Base-by-base conservation (phyloP, 2,113 vertebrate genomes). In the Platichthys stellatus region DNA sequence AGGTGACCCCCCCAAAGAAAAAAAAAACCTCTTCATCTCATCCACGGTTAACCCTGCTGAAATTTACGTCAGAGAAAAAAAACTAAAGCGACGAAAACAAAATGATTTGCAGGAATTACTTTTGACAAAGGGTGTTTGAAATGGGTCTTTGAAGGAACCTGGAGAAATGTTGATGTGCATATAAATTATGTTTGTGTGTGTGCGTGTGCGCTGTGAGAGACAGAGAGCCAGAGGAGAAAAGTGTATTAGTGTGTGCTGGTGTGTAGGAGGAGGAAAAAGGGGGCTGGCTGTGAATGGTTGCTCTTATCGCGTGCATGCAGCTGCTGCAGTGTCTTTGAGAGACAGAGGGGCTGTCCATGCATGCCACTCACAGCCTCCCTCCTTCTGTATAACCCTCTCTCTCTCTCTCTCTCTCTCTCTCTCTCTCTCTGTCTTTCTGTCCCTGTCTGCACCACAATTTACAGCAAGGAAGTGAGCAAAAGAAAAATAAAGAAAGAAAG, bases 291-390 rank as follows among this genome's bases (percentile, higher is more conserved):
- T 92, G 89, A 92, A 90, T 93, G 90, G 86, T 74, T 87, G 88
- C 90, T 90, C 93, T 94, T 94, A 94, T 94, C 93, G 83, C 82
- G 74, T 80, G 87, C 84, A 88, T 84, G 89, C 93, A 94, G 94
- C 93, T 94, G 90, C 92, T 91, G 92, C 89, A 88, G 85, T 82
- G 87, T 91, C 89, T 94, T 91, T 92, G 87, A 90, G 86, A 88
- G 89, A 91, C 81, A 86, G 92, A 91, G 88, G 88, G 89, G 91
- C 84, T 71, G 90, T 89, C 92, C 91, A 70, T 90, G 89, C 88
- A 89, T 80, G 88, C 89, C 91, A 88, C 88, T 90, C 89, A 87
- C 85, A 82, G 72, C 84, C 86, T 78, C 84, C 80, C 67, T 76
- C 76, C 69, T 38, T 38, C 35, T 38, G 8, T 38, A 10, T 38